Percentiles rank a stretch among this genome's conserved stretches.
phyloP scores from a whole-genome alignment of 2,113 vertebrate genomes.

The Phyllopteryx taeniolatus region DNA sequence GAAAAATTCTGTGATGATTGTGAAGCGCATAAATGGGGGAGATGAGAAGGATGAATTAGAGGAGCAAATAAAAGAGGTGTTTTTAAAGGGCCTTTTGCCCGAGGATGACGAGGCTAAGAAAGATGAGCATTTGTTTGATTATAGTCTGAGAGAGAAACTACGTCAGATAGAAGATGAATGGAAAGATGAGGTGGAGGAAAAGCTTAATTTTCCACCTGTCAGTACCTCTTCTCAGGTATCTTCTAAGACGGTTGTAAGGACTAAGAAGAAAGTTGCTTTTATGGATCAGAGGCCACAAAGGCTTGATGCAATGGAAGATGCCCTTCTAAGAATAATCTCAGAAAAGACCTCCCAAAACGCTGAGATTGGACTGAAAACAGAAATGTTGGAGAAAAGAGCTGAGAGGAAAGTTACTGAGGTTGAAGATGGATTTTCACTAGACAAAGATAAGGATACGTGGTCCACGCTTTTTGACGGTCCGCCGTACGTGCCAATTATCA shows the following conservation, averaged over 20 bases:
- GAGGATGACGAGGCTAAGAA: neutral
- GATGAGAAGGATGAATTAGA: slow-evolving; percentile 52
- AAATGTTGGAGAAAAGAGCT: slow-evolving; percentile 5
- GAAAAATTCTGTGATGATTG: slow-evolving; percentile 34
- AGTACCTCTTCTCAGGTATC: slow-evolving; percentile 3
- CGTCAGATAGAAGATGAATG: slow-evolving; percentile 42
- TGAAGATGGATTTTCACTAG: slow-evolving; percentile 8
- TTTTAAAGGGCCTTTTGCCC: slow-evolving; percentile 54
- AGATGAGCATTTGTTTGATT: slow-evolving; percentile 12
- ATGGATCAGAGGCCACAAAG: slow-evolving; percentile 15
- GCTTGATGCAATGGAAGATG: slow-evolving; percentile 1
- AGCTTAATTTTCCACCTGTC: slow-evolving; percentile 1
- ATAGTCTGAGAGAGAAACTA: slow-evolving; percentile 42
- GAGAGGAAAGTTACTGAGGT: slow-evolving; percentile 2
- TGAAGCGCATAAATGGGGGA: slow-evolving; percentile 54
- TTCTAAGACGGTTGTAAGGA: slow-evolving; percentile 25
- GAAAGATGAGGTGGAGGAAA: slow-evolving; percentile 29
- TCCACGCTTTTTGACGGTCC: slow-evolving; percentile 45
- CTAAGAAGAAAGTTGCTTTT: slow-evolving; percentile 31
- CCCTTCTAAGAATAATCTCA: neutral
- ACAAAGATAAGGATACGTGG: slow-evolving; percentile 50
- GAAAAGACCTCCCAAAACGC: slow-evolving; percentile 12
- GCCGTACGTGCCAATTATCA: slow-evolving; percentile 36
- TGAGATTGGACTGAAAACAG: slow-evolving; percentile 1
- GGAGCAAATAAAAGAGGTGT: slow-evolving; percentile 60